A percentile compares a stretch with the other conserved stretches of the same genome.
Conservation (phyloP, 37 sponge, comb jelly and placozoan species). For the Ephydatia muelleri region DNA sequence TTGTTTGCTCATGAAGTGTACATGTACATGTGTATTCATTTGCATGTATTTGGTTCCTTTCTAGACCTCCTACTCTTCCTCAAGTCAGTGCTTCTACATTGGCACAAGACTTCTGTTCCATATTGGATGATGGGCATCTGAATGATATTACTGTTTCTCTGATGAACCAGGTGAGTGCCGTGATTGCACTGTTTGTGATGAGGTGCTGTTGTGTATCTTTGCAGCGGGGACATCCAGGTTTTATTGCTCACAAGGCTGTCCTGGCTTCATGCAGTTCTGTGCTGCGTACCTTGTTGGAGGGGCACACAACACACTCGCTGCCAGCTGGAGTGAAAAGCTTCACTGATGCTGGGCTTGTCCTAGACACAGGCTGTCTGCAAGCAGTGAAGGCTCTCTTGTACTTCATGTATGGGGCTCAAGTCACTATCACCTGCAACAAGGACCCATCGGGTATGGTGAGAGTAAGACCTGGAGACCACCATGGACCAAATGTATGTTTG, state of each 20-base stretch:
- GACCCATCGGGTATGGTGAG: neutral
- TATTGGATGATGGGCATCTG: conserved; percentile 31
- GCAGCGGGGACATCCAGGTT: conserved; percentile 29
- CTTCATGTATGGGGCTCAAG: neutral
- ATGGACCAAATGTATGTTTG: neutral
- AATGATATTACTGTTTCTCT: neutral
- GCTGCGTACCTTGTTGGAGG: neutral
- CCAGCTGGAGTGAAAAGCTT: no score
- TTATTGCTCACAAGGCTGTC: conserved; percentile 36
- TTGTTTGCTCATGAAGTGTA: conserved; percentile 9
- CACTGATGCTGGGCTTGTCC: neutral
- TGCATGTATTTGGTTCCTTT: neutral
- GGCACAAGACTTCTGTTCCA: conserved; percentile 26
- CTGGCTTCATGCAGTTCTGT: conserved; percentile 21
- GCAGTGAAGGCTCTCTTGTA: neutral
- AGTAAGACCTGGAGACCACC: neutral
- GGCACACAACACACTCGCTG: no score
- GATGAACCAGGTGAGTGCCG: neutral
- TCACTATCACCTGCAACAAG: neutral
- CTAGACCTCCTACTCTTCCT: conserved; percentile 32
- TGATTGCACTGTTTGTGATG: neutral
- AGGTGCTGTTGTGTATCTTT: neutral
- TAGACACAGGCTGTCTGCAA: neutral
- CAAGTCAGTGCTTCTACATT: conserved; percentile 15
- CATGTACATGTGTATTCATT: neutral